These are phyloP conservation scores for silkworm (Bombyx mori) DNA, from an alignment of 1,140 invertebrate genomes.

Conservation along the genomic window ASM3026992v2 NC_085114.1:6374501-6375000, in stretches of 20 bases:
- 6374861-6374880: conserved; percentile 46
- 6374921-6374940: conserved; percentile 42
- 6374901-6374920: conserved; percentile 33
- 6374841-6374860: conserved; percentile 36
- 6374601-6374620: conserved; percentile 45
- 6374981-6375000: conserved; percentile 30
- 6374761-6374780: conserved; percentile 57
- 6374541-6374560: conserved; percentile 29
- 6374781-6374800: conserved; percentile 54
- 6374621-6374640: conserved; percentile 52
- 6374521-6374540: conserved; percentile 55
- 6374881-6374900: conserved; percentile 40
- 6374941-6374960: conserved; percentile 46
- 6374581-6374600: conserved; percentile 29
- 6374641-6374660: conserved; percentile 54
- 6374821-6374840: conserved; percentile 44
- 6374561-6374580: conserved; percentile 41
- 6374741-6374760: conserved; percentile 54
- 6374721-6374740: conserved; percentile 42
- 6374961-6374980: conserved; percentile 51
- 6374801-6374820: conserved; percentile 59
- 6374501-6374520: conserved; percentile 50
- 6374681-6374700: conserved; percentile 57
- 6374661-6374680: conserved; percentile 56
- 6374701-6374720: conserved; percentile 42